These are phyloP conservation scores for Perca fluviatilis DNA, from an alignment of 2,113 vertebrate species.

Conservation along the genomic window DNA sequence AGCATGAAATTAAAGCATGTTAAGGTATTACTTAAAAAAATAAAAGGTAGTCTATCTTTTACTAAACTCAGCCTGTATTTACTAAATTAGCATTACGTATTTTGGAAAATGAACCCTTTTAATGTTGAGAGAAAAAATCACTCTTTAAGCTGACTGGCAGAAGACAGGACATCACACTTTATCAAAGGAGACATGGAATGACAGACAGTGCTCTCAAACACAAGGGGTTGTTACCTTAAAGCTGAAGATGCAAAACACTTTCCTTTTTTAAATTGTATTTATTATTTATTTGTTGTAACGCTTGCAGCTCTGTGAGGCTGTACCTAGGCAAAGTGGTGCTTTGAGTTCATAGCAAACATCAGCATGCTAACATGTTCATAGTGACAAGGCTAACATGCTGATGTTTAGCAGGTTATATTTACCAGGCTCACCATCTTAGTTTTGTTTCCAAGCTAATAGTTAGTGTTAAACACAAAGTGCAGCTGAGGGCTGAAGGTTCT, in stretches of 20 bases:
- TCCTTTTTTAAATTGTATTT: not conserved
- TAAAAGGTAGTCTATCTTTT: conserved; percentile 20
- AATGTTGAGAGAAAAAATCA: not conserved
- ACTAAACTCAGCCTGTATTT: conserved; percentile 3
- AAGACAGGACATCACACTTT: conserved; percentile 6
- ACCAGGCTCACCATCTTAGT: not conserved
- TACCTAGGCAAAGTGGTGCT: not conserved
- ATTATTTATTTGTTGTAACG: not conserved
- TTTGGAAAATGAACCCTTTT: conserved; percentile 23
- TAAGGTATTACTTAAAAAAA: conserved; percentile 11
- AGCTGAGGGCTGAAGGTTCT: not conserved
- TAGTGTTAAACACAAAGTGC: not conserved
- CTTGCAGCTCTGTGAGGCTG: not conserved
- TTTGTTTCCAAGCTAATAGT: not conserved
- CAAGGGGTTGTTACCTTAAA: not conserved
- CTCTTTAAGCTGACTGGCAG: conserved; percentile 14
- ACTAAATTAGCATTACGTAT: conserved; percentile 11
- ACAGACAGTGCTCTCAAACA: conserved; percentile 12
- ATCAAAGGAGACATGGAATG: conserved; percentile 16
- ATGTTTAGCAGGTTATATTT: not conserved
- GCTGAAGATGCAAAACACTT: not conserved
- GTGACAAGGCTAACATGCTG: not conserved
- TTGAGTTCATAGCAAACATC: not conserved
- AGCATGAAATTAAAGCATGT: conserved; percentile 40
- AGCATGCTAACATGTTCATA: not conserved